Evolutionary conservation across 2,113 vertebrate species (phyloP), one percentile per base, ranked within the genome.

Genomic region (Channa maculata): DNA sequence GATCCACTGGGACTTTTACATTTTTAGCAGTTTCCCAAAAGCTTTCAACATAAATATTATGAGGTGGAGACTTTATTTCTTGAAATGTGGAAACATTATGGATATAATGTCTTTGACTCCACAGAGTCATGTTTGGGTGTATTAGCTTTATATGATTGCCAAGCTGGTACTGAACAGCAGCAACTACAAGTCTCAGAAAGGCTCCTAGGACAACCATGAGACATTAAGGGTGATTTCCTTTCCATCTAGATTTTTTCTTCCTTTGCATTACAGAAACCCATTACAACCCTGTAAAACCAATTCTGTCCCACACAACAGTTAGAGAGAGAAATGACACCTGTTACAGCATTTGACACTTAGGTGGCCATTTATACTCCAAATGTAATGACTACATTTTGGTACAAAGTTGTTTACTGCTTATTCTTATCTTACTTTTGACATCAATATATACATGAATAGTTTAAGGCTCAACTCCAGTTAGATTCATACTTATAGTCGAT

Each of bases 61-160:
- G 10, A 46, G 24, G 5, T 38, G 10, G 50, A 2, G 15, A 41
- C 48, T 63, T 59, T 36, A 39, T 45, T 41, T 51, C 33, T 12
- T 11, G n/a, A 64, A 59, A 52, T 78, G 11, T 46, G 52, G 4
- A 48, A 70, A 55, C 39, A 36, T 65, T 39, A 46, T 38, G 38
- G 8, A 33, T 53, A 34, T 13, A 7, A 37, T 7, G 2, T 14
- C 45, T 39, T 37, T 5, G 36, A 5, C 36, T 50, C 7, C 14
- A 37, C 52, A 12, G 9, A 14, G 9, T 3, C 3, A 36, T 45
- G 38, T 41, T 61, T 14, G 52, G 3, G 24, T 62, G 33, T 43
- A 71, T 15, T 15, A 13, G 33, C 14, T 64, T 46, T 46, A 13
- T 10, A 13, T 53, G 41, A 34, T 24, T 63, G 13, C 5, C 11